Conservation (phyloP, 2,797 vertebrate genomes). For the Ceryle rudis region DNA sequence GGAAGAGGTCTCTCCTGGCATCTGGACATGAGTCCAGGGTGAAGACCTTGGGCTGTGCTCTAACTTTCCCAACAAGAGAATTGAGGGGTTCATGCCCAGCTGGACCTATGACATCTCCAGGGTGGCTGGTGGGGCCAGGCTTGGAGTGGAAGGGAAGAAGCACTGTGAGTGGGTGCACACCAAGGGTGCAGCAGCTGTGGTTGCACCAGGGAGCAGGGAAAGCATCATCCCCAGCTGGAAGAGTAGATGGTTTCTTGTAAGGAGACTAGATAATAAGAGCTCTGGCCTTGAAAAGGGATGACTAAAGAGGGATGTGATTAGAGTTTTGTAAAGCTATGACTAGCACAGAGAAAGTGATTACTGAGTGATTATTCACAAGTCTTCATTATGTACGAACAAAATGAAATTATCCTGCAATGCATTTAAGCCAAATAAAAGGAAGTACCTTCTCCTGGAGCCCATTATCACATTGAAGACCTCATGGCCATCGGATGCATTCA, state of each 20-base stretch:
- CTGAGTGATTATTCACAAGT: constrained; percentile 3
- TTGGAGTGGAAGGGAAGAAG: neutral
- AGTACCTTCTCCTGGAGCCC: neutral
- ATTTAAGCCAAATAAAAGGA: constrained; percentile 13
- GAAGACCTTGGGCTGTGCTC: neutral
- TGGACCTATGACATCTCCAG: neutral
- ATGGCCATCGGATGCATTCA: rapidly evolving
- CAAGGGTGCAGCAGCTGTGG: rapidly evolving
- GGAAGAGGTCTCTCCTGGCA: neutral
- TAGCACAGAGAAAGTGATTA: neutral
- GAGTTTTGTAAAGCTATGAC: constrained; percentile 13
- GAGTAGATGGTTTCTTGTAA: neutral
- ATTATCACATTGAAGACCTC: neutral
- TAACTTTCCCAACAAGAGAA: neutral
- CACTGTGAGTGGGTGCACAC: too few relatives aligned
- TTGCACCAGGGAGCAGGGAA: neutral
- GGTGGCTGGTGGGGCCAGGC: neutral
- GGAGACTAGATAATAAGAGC: neutral
- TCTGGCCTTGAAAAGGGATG: neutral
- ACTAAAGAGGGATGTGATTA: neutral
- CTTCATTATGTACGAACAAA: constrained; percentile 16
- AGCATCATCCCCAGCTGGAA: neutral
- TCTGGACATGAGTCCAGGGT: rapidly evolving
- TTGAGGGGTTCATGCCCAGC: neutral
- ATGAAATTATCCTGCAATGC: constrained; percentile 16